Evolutionary conservation across 2,888 invertebrate species (phyloP).

Genomic region (Cephus pygmeus): DNA sequence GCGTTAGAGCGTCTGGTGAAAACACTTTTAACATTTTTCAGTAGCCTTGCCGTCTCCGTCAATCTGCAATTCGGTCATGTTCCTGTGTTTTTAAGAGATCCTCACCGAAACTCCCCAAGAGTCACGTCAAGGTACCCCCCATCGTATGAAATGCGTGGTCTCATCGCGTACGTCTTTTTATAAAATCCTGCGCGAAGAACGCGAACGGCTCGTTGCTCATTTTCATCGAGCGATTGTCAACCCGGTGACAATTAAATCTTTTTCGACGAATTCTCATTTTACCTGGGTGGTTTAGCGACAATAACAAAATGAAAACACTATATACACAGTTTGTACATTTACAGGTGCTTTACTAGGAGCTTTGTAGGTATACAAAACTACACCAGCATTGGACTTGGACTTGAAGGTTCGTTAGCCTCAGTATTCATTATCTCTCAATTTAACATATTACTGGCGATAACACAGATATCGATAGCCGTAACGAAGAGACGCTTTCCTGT

Average conservation of each 20-base stretch:
- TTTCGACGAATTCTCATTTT: not conserved
- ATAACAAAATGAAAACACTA: not conserved
- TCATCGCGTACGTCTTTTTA: not conserved
- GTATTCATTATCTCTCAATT: not conserved
- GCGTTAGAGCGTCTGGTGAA: conserved; percentile 83
- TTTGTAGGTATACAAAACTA: not conserved
- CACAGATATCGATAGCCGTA: not conserved
- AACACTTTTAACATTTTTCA: conserved; percentile 94
- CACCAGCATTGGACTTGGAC: not conserved
- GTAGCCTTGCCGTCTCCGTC: conserved; percentile 95
- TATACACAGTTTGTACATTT: not conserved
- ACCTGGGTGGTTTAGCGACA: not conserved
- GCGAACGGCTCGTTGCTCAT: not conserved
- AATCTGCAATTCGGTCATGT: conserved; percentile 76
- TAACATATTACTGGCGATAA: not conserved
- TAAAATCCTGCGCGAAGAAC: not conserved
- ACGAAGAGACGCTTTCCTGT: not conserved
- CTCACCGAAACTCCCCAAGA: not conserved
- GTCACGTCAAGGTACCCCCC: not conserved
- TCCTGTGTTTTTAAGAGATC: conserved; percentile 15
- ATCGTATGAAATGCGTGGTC: not conserved
- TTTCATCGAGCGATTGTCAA: not conserved
- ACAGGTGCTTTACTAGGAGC: not conserved
- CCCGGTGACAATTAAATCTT: not conserved
- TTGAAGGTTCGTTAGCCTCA: not conserved